Percentiles rank a stretch among this genome's conserved stretches.
phyloP scores from a whole-genome alignment of 2,113 vertebrate species.

The Spizaetus ornatus region DNA sequence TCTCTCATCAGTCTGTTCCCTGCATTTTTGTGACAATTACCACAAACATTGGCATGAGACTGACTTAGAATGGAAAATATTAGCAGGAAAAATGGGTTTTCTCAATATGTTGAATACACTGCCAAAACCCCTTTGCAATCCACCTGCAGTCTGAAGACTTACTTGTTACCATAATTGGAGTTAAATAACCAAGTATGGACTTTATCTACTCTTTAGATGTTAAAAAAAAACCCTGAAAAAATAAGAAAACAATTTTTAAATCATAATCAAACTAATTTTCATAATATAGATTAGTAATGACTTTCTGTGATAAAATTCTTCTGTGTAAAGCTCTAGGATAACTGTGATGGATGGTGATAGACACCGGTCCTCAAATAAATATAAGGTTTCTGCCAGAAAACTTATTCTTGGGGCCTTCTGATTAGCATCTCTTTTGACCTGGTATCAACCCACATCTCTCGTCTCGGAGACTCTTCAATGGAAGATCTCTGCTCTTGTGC shows the following conservation, averaged over 20 bases:
- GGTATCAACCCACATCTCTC: background rate
- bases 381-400: background rate
- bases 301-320: background rate
- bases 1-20: background rate
- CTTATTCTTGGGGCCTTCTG: background rate
- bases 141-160: background rate
- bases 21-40: background rate
- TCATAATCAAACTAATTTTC: background rate
- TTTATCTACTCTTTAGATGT: background rate
- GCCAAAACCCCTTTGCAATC: background rate
- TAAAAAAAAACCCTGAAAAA: background rate
- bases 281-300: background rate
- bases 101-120: background rate
- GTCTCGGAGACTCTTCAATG: background rate
- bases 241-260: background rate
- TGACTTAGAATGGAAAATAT: background rate
- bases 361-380: background rate
- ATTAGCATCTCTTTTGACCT: background rate
- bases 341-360: background rate
- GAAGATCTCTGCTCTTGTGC: background rate
- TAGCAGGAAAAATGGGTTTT: background rate
- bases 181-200: background rate
- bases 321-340: background rate
- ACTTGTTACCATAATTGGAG: background rate
- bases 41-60: background rate